phyloP scores from a whole-genome alignment of 2,888 invertebrate genomes.

The Pachliopta kotzebuea region DNA sequence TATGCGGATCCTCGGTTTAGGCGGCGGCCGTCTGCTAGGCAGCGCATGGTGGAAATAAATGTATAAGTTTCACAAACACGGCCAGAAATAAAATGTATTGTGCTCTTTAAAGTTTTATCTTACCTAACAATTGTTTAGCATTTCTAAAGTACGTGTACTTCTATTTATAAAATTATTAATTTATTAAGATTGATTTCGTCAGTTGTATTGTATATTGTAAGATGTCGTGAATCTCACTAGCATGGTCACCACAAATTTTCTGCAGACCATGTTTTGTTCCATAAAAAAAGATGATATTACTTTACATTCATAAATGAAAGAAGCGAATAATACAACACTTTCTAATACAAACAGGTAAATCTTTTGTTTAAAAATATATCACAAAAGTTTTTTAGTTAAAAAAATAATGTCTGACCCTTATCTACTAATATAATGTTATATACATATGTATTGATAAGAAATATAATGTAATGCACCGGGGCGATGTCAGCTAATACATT shows the following conservation, averaged over 20 bases:
- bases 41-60: slow-evolving; percentile 80
- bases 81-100: slow-evolving; percentile 40
- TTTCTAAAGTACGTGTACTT: no score
- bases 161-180: no score
- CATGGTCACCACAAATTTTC: not conserved
- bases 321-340: no score
- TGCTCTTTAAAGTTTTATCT: not conserved
- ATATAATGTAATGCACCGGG: not conserved
- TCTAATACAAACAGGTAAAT: not conserved
- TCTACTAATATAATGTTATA: not conserved
- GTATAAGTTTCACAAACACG: slow-evolving; percentile 54
- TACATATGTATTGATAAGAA: not conserved
- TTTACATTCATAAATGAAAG: no score
- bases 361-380: not conserved
- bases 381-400: not conserved
- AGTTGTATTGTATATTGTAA: no score
- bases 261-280: not conserved
- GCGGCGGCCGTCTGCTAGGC: slow-evolving; percentile 88
- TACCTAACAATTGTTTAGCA: not conserved
- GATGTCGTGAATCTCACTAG: no score
- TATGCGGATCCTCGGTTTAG: slow-evolving; percentile 95
- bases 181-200: no score
- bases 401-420: not conserved
- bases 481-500: not conserved
- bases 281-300: not conserved